phyloP scores from a whole-genome alignment of 2,113 vertebrate species.

The Ceuthmochares aereus region DNA sequence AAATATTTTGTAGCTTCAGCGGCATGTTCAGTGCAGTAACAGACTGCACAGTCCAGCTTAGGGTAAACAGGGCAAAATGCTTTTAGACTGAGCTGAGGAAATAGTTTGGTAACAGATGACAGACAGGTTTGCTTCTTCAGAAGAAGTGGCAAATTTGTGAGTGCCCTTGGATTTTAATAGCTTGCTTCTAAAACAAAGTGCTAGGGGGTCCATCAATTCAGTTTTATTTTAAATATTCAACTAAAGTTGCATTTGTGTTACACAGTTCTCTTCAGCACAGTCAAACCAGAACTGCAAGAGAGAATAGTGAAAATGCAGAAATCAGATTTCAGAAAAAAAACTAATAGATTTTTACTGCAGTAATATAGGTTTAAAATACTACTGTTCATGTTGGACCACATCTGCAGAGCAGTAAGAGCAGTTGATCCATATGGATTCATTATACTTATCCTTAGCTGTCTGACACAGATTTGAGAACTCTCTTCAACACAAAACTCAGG shows the following conservation, averaged over 20 bases:
- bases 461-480: constrained; percentile 35
- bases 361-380: not conserved
- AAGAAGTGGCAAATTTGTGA: not conserved
- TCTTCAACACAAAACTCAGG: constrained; percentile 33
- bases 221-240: not conserved
- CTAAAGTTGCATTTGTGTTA: not conserved
- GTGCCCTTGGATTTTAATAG: not conserved
- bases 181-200: not conserved
- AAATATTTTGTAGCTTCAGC: not conserved
- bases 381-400: not conserved
- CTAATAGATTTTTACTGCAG: not conserved
- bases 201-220: not conserved
- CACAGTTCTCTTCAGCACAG: not conserved
- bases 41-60: not conserved
- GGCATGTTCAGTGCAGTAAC: not conserved
- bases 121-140: not conserved
- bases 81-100: not conserved
- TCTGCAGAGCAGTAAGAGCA: not conserved
- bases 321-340: not conserved
- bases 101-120: not conserved
- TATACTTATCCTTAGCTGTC: constrained; percentile 22
- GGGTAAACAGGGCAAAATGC: not conserved
- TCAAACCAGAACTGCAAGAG: not conserved
- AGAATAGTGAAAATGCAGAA: not conserved
- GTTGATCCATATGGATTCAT: constrained; percentile 22